Evolutionary conservation across 2,113 vertebrate species (phyloP).

Genomic region (Colossoma macropomum): DNA sequence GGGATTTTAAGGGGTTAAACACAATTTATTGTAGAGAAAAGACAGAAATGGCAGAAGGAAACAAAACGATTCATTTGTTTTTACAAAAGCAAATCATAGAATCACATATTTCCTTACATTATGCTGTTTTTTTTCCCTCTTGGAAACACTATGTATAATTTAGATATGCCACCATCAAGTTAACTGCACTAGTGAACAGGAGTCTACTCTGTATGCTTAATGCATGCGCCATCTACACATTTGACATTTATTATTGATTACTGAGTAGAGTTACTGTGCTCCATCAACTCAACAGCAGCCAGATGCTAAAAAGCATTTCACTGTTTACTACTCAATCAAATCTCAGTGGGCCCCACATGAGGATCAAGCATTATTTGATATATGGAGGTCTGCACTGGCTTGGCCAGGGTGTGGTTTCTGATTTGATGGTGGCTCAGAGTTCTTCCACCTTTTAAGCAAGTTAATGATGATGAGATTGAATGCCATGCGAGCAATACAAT

Average conservation of each 20-base stretch:
- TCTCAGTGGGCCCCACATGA: constrained; percentile 27
- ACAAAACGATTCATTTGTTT: constrained; percentile 22
- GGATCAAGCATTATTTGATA: constrained; percentile 33
- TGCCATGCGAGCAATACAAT: constrained; percentile 30
- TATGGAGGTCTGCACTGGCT: background rate
- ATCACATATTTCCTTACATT: background rate
- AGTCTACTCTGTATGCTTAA: constrained; percentile 21
- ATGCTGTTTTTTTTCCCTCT: background rate
- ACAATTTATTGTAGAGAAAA: background rate
- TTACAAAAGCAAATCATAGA: background rate
- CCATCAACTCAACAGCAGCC: constrained; percentile 32
- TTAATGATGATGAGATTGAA: constrained; percentile 38
- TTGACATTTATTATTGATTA: constrained; percentile 42
- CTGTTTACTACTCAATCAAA: constrained; percentile 36
- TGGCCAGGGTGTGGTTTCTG: constrained; percentile 11
- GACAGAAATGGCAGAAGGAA: constrained; percentile 25
- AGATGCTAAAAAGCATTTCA: constrained; percentile 31
- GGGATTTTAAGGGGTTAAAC: no score
- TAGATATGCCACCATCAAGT: background rate
- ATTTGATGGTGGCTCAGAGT: constrained; percentile 20
- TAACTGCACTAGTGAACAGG: constrained; percentile 9
- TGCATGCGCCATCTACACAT: constrained; percentile 18
- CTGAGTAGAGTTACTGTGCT: constrained; percentile 25
- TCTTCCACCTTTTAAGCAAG: constrained; percentile 33
- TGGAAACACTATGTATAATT: background rate